Base-by-base conservation (phyloP, 2,113 vertebrate genomes). In the Erythrolamprus reginae region DNA sequence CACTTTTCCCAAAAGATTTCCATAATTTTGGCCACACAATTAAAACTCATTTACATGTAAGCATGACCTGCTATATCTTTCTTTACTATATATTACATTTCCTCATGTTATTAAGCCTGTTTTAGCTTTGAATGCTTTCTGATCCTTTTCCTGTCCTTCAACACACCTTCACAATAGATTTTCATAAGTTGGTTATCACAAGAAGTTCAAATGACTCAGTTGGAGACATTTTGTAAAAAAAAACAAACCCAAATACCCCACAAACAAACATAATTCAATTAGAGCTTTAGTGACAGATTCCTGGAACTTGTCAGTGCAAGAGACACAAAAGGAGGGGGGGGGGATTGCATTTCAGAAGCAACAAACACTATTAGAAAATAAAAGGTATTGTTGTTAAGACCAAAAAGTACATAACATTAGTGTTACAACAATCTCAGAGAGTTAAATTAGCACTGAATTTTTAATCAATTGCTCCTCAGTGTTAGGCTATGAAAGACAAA, bases 201-300 rank as follows among this genome's bases (percentile, higher is more conserved):
- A 91, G 28, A 58, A 89, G 10, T 90, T 53, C n/a, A 92, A 91
- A 93, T 94, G 55, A 92, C 89, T 94, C 92, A 94, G 88, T 90
- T 23, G n/a, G 91, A 92, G 6, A 89, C 28, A 33, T 93, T 93
- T 92, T 92, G n/a, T 88, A 21, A 77, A 77, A 77, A 38, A 70
- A 5, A n/a, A 61, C 12, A 65, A 45, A 45, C 45, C 47, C 47
- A n/a, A 2, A n/a, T 12, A 15, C 28, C 65, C 33, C 17, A 42
- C 33, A 77, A 77, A 38, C 26, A 92, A 42, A 2, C 42, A 56
- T 26, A 45, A 33, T 93, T 94, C 93, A 24, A 92, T 92, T 89
- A 95, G 84, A 2, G 13, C 17, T 94, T 92, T 91, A 90, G 90
- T 90, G 45, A 50, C 50, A n/a, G 10, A 38, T 93, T 92, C 94